These are phyloP conservation scores for Hipparchia semele DNA, from an alignment of 2,888 invertebrate species.

Conservation along the genomic window DNA sequence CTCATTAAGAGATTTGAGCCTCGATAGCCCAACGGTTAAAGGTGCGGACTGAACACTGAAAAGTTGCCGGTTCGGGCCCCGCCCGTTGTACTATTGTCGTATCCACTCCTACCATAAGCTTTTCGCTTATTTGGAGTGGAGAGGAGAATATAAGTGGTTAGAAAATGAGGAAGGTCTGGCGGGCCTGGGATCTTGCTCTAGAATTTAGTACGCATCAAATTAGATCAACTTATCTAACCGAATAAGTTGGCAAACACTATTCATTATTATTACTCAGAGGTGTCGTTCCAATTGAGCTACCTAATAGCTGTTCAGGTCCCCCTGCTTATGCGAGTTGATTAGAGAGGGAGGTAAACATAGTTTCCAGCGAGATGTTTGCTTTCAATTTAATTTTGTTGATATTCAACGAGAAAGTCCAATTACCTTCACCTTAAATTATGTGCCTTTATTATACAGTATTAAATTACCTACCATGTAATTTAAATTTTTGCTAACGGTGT, in stretches of 20 bases:
- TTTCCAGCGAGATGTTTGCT: conserved; percentile 51
- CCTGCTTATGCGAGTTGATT: conserved; percentile 49
- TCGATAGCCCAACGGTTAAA: too few species aligned
- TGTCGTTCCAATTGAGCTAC: conserved; percentile 19
- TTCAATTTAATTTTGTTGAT: conserved; percentile 57
- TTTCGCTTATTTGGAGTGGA: too few species aligned
- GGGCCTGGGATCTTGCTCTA: too few species aligned
- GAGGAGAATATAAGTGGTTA: too few species aligned
- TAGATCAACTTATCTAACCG: neutral
- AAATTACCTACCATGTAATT: conserved; percentile 2
- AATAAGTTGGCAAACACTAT: conserved; percentile 18
- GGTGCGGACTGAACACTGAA: too few species aligned
- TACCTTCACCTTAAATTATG: conserved; percentile 14
- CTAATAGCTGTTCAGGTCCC: conserved; percentile 18
- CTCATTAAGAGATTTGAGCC: too few species aligned
- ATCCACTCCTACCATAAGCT: too few species aligned
- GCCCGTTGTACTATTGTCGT: too few species aligned
- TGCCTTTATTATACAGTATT: neutral
- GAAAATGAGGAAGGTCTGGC: too few species aligned
- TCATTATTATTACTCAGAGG: conserved; percentile 26
- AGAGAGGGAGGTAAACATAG: conserved; percentile 53
- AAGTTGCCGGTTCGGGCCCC: too few species aligned
- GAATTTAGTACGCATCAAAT: conserved; percentile 2
- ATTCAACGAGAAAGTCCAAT: conserved; percentile 16
- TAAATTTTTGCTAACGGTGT: neutral